Percentiles rank a stretch among this genome's conserved stretches.
phyloP scores from a whole-genome alignment of 2,113 vertebrate species.

The human (Homo sapiens) region GRCh38 chr1:210677501-210678000 shows the following conservation, averaged over 20 bases:
- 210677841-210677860: background rate
- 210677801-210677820: background rate
- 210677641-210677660: background rate
- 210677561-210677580: background rate
- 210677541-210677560: background rate
- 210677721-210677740: background rate
- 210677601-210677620: background rate
- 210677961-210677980: background rate
- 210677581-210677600: background rate
- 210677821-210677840: background rate
- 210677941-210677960: background rate
- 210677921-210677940: background rate
- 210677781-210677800: background rate
- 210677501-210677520: background rate
- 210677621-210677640: background rate
- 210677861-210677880: background rate
- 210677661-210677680: background rate
- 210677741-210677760: background rate
- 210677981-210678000: background rate
- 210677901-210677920: background rate
- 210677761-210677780: background rate
- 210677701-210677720: background rate
- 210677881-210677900: background rate
- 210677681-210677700: background rate
- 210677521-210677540: background rate